phyloP scores from a whole-genome alignment of 37 sponge, comb jelly and placozoan genomes.

The Tethya wilhelma region DNA sequence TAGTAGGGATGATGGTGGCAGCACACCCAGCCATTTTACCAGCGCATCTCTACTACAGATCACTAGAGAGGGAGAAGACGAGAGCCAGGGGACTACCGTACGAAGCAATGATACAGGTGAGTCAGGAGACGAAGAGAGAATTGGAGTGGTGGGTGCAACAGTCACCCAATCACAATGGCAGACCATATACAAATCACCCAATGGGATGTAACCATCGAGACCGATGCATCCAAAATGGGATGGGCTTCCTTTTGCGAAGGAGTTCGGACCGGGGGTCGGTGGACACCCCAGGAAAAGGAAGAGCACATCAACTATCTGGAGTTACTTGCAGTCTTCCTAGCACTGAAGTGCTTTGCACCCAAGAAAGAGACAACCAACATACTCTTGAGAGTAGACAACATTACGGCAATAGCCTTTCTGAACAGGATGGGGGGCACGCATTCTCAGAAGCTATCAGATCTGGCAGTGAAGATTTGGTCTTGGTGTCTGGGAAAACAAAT shows the following conservation, averaged over 20 bases:
- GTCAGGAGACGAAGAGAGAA: slow-evolving; percentile 12
- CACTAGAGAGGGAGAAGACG: slow-evolving; percentile 28
- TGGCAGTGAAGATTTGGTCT: slow-evolving; percentile 32
- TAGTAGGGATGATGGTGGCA: no score
- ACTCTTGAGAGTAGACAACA: slow-evolving; percentile 44
- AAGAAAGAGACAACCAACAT: slow-evolving; percentile 16
- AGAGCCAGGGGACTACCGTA: slow-evolving; percentile 1
- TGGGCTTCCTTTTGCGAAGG: slow-evolving; percentile 29
- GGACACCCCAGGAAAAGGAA: slow-evolving; percentile 33
- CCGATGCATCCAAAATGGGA: slow-evolving; percentile 48
- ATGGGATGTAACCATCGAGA: no score
- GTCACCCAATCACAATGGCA: no score
- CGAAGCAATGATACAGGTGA: slow-evolving; percentile 13
- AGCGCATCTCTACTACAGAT: slow-evolving; percentile 38
- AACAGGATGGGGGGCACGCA: slow-evolving; percentile 59
- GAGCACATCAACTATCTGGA: slow-evolving; percentile 63
- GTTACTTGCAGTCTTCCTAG: slow-evolving; percentile 41
- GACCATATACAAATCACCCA: no score
- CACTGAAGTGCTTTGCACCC: slow-evolving; percentile 39
- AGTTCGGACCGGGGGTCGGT: slow-evolving; percentile 20
- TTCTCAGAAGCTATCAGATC: neutral
- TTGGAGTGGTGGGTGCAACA: slow-evolving; percentile 4
- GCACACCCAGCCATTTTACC: slow-evolving; percentile 39
- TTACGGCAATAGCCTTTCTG: slow-evolving; percentile 39
- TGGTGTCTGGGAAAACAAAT: slow-evolving; percentile 57